Percentiles rank a stretch among this genome's conserved stretches.
phyloP scores from a whole-genome alignment of 2,888 invertebrate genomes.

The Phortica magna region DNA sequence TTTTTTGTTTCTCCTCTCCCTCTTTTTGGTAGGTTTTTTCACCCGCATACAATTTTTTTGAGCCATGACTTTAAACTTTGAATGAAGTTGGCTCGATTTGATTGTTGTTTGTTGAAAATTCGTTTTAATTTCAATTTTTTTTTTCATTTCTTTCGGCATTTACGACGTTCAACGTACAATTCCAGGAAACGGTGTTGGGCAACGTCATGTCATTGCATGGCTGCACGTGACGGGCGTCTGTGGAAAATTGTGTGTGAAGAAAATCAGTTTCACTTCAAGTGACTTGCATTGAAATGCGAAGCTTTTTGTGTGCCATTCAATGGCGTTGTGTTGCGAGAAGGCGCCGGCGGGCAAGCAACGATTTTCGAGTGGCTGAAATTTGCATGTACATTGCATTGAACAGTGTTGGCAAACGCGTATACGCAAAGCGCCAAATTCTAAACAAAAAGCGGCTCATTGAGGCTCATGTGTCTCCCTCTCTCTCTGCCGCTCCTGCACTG shows the following conservation, averaged over 20 bases:
- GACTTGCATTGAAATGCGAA: constrained; percentile 42
- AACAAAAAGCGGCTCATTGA: constrained; percentile 60
- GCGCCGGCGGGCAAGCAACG: no score
- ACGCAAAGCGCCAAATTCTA: constrained; percentile 66
- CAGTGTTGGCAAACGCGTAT: constrained; percentile 60
- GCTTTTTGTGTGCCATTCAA: constrained; percentile 64
- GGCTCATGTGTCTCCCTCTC: background rate
- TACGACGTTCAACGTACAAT: constrained; percentile 2
- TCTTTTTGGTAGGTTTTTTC: background rate
- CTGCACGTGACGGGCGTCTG: background rate
- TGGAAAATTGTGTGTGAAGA: background rate
- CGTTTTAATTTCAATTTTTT: constrained; percentile 2
- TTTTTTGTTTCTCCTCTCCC: background rate
- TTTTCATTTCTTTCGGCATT: background rate
- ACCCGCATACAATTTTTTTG: background rate
- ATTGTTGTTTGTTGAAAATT: constrained; percentile 2
- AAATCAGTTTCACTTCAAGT: constrained; percentile 1
- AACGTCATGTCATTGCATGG: background rate
- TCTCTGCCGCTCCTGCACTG: background rate
- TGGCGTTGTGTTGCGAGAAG: constrained; percentile 51
- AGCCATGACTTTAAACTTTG: no score
- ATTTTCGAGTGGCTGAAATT: background rate
- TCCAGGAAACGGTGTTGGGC: constrained; percentile 1
- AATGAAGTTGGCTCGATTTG: background rate
- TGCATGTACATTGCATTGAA: constrained; percentile 44